Evolutionary conservation across 2,888 invertebrate species (phyloP), one percentile per base, ranked within the genome.

Genomic region (Andrena camellia): DNA sequence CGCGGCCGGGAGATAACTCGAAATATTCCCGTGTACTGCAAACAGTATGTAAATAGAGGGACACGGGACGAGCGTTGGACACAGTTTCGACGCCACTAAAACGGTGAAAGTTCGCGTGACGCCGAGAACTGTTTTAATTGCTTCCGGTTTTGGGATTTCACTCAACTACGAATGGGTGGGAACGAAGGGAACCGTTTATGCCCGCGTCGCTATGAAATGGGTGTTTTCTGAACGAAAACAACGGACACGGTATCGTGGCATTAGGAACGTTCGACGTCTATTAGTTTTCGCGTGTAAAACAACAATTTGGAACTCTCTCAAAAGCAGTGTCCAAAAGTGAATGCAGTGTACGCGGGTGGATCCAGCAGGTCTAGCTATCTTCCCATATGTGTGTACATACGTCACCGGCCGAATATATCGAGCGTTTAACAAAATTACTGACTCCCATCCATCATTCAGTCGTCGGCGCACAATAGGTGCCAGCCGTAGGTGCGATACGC

Each of bases 101-200:
- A 78, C 63, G 67, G 66, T 57, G 69, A 85, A 85, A 75, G 75
- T 62, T 60, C 57, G 52, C 33, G 59, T 70, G 74, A 69, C 80
- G 33, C n/a, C 50, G 57, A 8, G 63, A 77, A 50, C 68, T 35
- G 68, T 72, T 83, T 69, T 62, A 71, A 85, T 74, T 35, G 74
- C 29, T 64, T 80, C 66, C 35, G 67, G 72, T 67, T 71, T 66
- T 59, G 50, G 23, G n/a, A 48, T 59, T 60, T 10, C 31, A 59
- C 29, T 78, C 77, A 69, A 79, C 69, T 20, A 50, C 52, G 26
- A 67, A 60, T 29, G 8, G 29, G 1, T 26, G 48, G 48, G 29
- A 59, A 68, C 67, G 35, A 42, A 20, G 33, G 20, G 23, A 3
- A 31, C 5, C 35, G 23, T 29, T 48, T 48, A 42, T 31, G 63